Conservation (phyloP, 2,113 vertebrate genomes). For the Piprites chloris region DNA sequence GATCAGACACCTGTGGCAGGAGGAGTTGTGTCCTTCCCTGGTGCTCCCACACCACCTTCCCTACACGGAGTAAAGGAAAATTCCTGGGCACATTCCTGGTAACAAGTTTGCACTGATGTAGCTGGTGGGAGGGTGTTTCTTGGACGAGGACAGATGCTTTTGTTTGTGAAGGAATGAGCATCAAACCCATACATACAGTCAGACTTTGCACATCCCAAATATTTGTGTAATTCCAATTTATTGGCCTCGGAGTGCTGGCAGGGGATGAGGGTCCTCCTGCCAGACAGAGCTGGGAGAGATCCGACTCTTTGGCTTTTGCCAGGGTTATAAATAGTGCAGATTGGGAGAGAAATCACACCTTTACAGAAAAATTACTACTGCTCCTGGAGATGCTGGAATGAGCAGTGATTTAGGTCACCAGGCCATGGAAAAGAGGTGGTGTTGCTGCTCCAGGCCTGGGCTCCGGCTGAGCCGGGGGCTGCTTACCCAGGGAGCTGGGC, state of each 20-base stretch:
- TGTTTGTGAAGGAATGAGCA: not conserved
- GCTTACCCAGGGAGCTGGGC: accelerated
- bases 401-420: not conserved
- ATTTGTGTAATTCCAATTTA: not conserved
- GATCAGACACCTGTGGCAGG: no score
- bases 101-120: not conserved
- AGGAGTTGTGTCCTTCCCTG: no score
- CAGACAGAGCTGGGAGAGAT: not conserved
- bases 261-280: not conserved
- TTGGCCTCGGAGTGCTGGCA: not conserved
- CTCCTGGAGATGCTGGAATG: not conserved
- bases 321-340: not conserved
- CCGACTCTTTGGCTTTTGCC: not conserved
- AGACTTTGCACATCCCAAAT: not conserved
- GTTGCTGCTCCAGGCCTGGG: not conserved
- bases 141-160: not conserved
- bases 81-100: not conserved
- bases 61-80: not conserved
- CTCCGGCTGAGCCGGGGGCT: not conserved
- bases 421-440: not conserved
- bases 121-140: not conserved
- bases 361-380: not conserved
- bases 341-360: not conserved
- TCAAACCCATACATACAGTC: accelerated
- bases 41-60: not conserved